Base-by-base conservation (phyloP, 2,888 invertebrate genomes). In the Linyphia triangularis region DNA sequence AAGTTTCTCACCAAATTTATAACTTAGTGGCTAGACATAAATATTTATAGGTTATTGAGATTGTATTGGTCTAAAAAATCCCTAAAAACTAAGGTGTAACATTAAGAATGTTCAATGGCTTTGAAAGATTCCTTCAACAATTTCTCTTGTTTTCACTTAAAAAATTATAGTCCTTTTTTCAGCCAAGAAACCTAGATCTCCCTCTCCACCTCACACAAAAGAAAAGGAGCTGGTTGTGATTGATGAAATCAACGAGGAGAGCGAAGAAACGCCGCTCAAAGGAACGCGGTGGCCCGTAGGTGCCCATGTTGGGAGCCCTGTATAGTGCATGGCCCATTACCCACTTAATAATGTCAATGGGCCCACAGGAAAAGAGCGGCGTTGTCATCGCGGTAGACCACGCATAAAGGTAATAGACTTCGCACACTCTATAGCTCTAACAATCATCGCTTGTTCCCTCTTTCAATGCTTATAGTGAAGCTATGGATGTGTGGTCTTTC, bases 311-410 rank as follows among this genome's bases (percentile, higher is more conserved):
- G 61, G 61, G 59, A 77, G 70, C 51, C 13, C 82, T 28, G 28
- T 37, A 70, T 77, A 69, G 59, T 63, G 65, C 61, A 82, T 77
- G 88, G 88, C 88, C 88, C 88, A 88, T 88, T 88, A 81, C 75
- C 82, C 70, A 10, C 61, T 77, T 88, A 88, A 88, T 88, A 88
- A 88, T 83, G 70, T 88, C 77, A 88, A 70, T 69, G 69, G 70
- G 51, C 70, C 79, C 51, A 69, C 61, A 33, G 30, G 33, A 67
- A 81, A 37, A 73, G 86, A 79, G 30, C 67, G 81, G 59, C 81
- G 73, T 65, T 75, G 81, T 69, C 65, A 79, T 72, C 79, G 72
- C 72, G 81, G 81, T 81, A 81, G 69, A 70, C 82, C 61, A 40
- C 67, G 73, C 75, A 86, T 28, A 86, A 86, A 81, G 61, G 81